Percentiles rank a stretch among this genome's conserved stretches.
These are phyloP conservation scores for Gallinago nigripennis DNA, from an alignment of 2,797 vertebrate genomes.

Conservation along the genomic window DNA sequence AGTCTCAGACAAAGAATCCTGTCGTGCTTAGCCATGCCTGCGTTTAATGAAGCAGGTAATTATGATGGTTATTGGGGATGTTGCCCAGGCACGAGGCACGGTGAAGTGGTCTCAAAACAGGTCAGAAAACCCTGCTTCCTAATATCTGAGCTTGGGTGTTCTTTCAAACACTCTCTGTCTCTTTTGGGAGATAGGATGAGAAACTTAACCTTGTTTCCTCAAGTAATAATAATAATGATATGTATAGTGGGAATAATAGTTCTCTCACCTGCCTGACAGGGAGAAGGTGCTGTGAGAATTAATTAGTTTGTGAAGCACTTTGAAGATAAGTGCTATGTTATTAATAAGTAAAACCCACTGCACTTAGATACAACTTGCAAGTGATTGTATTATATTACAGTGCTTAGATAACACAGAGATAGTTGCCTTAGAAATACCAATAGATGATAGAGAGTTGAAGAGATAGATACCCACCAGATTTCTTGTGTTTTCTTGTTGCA, in stretches of 20 bases:
- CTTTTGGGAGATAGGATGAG: background rate
- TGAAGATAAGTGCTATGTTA: constrained; percentile 58
- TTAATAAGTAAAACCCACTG: constrained; percentile 61
- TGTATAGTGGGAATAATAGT: constrained; percentile 33
- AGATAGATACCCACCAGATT: background rate
- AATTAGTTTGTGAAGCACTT: constrained; percentile 64
- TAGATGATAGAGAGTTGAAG: background rate
- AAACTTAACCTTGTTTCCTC: constrained; percentile 52
- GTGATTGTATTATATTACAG: constrained; percentile 52
- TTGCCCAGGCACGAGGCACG: background rate
- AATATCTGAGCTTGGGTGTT: background rate
- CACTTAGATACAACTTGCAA: constrained; percentile 50
- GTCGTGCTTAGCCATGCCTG: background rate
- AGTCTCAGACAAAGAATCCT: background rate
- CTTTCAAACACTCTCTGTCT: background rate
- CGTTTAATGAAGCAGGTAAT: background rate
- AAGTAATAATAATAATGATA: constrained; percentile 29
- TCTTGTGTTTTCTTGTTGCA: background rate
- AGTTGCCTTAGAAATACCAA: constrained; percentile 57
- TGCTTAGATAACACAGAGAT: constrained; percentile 55
- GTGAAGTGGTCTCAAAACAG: background rate
- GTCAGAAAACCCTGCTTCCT: background rate
- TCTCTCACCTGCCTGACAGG: constrained; percentile 53
- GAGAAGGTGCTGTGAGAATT: constrained; percentile 58
- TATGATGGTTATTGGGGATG: background rate